Evolutionary conservation across 2,113 vertebrate genomes (phyloP), one percentile per base, ranked within the genome.

Genomic region (Prunella fulvescens): DNA sequence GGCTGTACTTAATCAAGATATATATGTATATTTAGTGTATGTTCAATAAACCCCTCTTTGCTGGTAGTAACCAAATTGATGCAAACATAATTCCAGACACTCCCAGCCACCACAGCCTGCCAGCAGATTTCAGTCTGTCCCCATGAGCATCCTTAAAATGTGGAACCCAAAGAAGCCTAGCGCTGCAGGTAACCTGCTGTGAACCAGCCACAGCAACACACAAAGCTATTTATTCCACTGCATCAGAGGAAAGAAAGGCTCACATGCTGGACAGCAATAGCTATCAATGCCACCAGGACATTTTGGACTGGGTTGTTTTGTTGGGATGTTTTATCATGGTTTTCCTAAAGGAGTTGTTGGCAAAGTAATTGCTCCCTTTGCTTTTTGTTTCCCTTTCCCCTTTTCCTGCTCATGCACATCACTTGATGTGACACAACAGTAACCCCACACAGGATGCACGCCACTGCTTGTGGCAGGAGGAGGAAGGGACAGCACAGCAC

Each of bases 381-480:
- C 81, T 74, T 66, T 56, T 62, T 1, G 0, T 47, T 85, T 84
- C 56, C 65, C 90, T 90, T 78, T 85, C 58, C 58, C 67, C 64
- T 90, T 29, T 61, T 65, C 45, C 14, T 24, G 53, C 35, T 26
- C 37, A 23, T 10, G 6, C 51, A 3, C n/a, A 84, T 73, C 86
- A 79, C n/a, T 64, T 54, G 58, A 39, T n/a, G 69, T 67, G 89
- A 84, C 62, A 54, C 64, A 91, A 80, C 71, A 71, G 57, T 23
- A 86, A 89, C 69, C 87, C 74, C 76, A 72, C 86, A 77, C 86
- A 96, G 96, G 96, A 92, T 82, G 81, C 58, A 80, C 50, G 58
- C 91, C 47, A 15, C 66, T 72, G 86, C 54, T 51, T 26, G 73
- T 31, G 86, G 85, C 56, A 78, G 73, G 71, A 62, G 67, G 61